Conservation (phyloP, 2,888 invertebrate species). For the Protophormia terraenovae region DNA sequence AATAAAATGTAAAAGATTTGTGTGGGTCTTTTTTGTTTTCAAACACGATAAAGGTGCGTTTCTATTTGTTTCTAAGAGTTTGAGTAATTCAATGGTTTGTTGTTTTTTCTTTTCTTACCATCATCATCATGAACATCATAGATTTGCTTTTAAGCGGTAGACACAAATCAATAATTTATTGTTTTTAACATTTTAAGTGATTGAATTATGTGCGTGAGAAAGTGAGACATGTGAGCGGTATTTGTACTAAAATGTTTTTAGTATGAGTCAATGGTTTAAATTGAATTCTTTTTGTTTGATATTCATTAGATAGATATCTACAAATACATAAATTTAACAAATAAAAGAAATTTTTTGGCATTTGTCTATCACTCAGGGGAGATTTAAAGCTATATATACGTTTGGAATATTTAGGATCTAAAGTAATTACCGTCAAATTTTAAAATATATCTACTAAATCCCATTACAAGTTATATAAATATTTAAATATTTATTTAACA, state of each 20-base stretch:
- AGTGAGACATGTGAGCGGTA: conserved; percentile 58
- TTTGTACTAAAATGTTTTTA: neutral
- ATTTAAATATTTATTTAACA: too few relatives aligned
- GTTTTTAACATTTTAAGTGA: conserved; percentile 63
- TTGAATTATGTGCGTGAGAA: conserved; percentile 79
- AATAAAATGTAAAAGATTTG: conserved; percentile 36
- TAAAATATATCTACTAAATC: neutral
- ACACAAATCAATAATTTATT: conserved; percentile 68
- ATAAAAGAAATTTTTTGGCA: neutral
- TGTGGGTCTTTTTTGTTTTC: conserved; percentile 50
- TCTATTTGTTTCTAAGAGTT: neutral
- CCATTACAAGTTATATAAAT: too few relatives aligned
- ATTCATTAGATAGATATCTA: conserved; percentile 2
- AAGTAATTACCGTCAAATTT: neutral
- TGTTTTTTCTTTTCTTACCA: neutral
- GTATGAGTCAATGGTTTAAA: conserved; percentile 24
- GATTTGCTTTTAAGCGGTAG: conserved; percentile 51
- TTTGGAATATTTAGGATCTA: too few relatives aligned
- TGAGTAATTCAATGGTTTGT: neutral
- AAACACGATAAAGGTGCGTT: conserved; percentile 42
- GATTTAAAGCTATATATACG: neutral
- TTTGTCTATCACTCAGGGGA: neutral
- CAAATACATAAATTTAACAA: conserved; percentile 1
- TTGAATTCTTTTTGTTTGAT: neutral
- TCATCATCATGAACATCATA: conserved; percentile 29